Conservation (phyloP, 2,113 vertebrate species). For the Piaya cayana region DNA sequence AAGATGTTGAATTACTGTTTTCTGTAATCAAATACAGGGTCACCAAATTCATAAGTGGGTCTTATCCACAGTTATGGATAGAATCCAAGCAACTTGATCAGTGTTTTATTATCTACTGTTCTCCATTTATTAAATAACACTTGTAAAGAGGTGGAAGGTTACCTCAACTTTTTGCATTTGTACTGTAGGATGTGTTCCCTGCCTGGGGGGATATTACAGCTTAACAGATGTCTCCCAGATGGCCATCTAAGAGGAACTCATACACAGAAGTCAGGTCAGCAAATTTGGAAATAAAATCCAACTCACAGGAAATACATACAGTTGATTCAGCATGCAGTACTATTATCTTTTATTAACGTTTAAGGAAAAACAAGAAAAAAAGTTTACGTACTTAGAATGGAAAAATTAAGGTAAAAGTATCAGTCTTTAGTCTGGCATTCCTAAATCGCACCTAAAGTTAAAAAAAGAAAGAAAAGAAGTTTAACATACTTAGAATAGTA, state of each 20-base stretch:
- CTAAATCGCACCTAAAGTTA: not conserved
- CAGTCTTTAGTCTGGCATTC: not conserved
- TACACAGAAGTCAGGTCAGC: slow-evolving; percentile 57
- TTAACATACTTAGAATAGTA: not conserved
- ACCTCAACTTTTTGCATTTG: not conserved
- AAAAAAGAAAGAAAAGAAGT: not conserved
- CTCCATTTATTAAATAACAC: not conserved
- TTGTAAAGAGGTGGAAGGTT: not conserved
- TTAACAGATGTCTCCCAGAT: slow-evolving; percentile 64
- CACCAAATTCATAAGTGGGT: not conserved
- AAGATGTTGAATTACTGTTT: not conserved
- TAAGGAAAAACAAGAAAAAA: not conserved
- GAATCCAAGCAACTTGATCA: not conserved
- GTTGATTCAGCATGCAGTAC: slow-evolving; percentile 37
- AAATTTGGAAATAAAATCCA: slow-evolving; percentile 59
- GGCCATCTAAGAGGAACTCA: slow-evolving; percentile 3
- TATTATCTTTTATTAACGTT: slow-evolving; percentile 34
- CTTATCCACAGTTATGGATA: not conserved
- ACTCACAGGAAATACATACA: slow-evolving; percentile 56
- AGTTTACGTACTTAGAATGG: not conserved
- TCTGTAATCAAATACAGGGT: not conserved
- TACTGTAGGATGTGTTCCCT: not conserved
- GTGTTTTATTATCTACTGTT: not conserved
- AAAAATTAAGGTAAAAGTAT: not conserved
- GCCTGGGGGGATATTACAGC: slow-evolving; percentile 17